These are phyloP conservation scores for Drosophila cardini DNA, from an alignment of 1,140 invertebrate genomes.

Conservation along the genomic window DNA sequence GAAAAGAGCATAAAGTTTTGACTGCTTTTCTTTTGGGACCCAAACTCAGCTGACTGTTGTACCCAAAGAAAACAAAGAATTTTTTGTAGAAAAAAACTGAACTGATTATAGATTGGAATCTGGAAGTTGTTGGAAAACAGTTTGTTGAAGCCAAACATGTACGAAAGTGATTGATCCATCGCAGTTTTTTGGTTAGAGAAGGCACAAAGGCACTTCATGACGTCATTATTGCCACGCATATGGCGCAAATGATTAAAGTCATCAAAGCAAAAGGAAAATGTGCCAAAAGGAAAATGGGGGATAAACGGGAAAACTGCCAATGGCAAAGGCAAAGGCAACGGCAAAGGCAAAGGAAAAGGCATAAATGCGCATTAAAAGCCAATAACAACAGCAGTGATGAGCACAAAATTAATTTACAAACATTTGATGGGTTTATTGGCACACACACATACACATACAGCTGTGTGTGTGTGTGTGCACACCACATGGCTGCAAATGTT, in stretches of 20 bases:
- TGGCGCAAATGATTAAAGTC: conserved; percentile 62
- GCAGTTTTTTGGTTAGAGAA: not conserved
- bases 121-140: not conserved
- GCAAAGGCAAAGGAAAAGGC: conserved; percentile 20
- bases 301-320: conserved; percentile 19
- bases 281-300: not conserved
- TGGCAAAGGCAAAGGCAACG: conserved; percentile 21
- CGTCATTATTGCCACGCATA: conserved; percentile 66
- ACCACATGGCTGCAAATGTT: conserved; percentile 69
- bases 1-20: no score
- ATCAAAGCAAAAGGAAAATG: conserved; percentile 37
- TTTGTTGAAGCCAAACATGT: conserved; percentile 15
- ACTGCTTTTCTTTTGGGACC: no score
- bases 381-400: conserved; percentile 80
- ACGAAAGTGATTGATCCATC: conserved; percentile 20
- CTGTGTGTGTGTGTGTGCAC: conserved; percentile 13
- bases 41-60: not conserved
- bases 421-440: conserved; percentile 77
- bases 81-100: not conserved
- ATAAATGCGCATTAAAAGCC: conserved; percentile 72
- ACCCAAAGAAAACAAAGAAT: not conserved
- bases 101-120: not conserved
- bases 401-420: conserved; percentile 80
- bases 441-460: conserved; percentile 36
- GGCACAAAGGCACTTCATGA: conserved; percentile 27